Percentiles rank a stretch among this genome's conserved stretches.
These are phyloP conservation scores for Tridacna crocea DNA, from an alignment of 2,888 invertebrate genomes.

Conservation along the genomic window DNA sequence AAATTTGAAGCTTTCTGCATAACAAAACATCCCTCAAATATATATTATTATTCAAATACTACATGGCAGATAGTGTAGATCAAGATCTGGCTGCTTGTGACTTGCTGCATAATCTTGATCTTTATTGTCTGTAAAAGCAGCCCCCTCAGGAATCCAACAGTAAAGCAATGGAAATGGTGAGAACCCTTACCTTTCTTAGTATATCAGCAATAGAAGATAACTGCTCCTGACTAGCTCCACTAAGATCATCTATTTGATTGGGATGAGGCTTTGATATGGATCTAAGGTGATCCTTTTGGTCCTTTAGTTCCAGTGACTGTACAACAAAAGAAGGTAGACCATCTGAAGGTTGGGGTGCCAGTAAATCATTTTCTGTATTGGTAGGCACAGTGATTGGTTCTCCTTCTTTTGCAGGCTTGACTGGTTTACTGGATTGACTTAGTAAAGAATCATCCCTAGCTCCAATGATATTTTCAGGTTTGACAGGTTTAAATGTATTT, in stretches of 20 bases:
- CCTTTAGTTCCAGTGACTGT: constrained; percentile 69
- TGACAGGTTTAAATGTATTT: constrained; percentile 14
- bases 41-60: no score
- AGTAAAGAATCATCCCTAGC: not conserved
- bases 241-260: constrained; percentile 68
- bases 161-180: no score
- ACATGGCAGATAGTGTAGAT: no score
- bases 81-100: no score
- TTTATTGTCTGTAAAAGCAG: no score
- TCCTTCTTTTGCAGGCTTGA: not conserved
- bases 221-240: constrained; percentile 63
- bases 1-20: no score
- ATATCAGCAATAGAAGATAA: constrained; percentile 75
- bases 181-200: constrained; percentile 76
- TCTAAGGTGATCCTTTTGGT: constrained; percentile 72
- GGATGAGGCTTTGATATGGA: constrained; percentile 73
- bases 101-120: no score
- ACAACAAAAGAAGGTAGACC: constrained; percentile 65
- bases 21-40: no score
- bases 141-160: no score
- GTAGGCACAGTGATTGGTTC: not conserved
- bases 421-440: not conserved
- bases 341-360: constrained; percentile 53
- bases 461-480: constrained; percentile 22
- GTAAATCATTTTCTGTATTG: constrained; percentile 18